Base-by-base conservation (phyloP, 2,113 vertebrate species). In the Ameiurus melas region DNA sequence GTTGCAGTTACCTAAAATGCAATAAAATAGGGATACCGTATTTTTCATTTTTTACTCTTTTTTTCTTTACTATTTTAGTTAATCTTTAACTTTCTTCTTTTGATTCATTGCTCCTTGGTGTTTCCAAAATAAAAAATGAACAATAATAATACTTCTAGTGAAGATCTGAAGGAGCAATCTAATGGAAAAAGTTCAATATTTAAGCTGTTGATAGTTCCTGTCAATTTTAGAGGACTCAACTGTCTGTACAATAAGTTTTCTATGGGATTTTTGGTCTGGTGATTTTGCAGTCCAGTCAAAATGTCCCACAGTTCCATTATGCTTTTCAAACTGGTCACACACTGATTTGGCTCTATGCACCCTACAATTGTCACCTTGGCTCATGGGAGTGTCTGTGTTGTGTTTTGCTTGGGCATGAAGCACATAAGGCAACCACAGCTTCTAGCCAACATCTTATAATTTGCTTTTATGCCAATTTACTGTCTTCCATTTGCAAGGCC, bases 1-100 rank as follows among this genome's bases (percentile, higher is more conserved):
- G 83, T 51, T 62, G 83, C 83, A 68, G 84, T 85, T 19, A 17
- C 30, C 22, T 75, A 27, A 39, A 85, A 57, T 73, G 51, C 84
- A 85, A 14, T 75, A 85, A 85, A 85, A 57, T 53, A 30, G 19
- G 0, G 3, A 58, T 58, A 36, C 19, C 58, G 19, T 80, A 33
- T 30, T 33, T 75, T 75, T 43, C 10, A 43, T 4, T 10, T 20
- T 64, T 83, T 83, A 16, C 4, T 7, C 22, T 0, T 10, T 33
- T 64, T 83, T 83, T 39, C 4, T 2, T 4, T 33, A 22, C 43
- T 14, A 22, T 82, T 64, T 22, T 64, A 25, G 27, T 27, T 83
- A 3, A 4, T 53, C 17, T n/a, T n/a, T 17, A 19, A 9, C 27
- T 19, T 80, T 10, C 14, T 53, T 57, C 75, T 25, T 16, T 16